These are phyloP conservation scores for Netelia inedita DNA, from an alignment of 2,888 invertebrate species.

Conservation along the genomic window DNA sequence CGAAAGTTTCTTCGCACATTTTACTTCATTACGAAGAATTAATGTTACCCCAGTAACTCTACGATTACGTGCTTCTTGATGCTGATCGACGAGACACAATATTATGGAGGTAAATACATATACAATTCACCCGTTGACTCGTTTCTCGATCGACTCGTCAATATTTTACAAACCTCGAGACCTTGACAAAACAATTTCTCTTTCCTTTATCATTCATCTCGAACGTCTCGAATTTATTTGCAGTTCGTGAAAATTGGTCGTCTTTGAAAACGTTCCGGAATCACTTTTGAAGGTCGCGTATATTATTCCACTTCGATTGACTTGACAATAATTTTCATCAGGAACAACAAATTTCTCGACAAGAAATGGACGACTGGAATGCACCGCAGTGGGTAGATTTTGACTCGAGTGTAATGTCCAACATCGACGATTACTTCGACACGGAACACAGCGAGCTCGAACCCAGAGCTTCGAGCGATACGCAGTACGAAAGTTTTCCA, in stretches of 20 bases:
- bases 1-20: not conserved
- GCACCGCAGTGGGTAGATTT: constrained; percentile 71
- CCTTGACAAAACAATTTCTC: not conserved
- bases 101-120: constrained; percentile 54
- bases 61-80: not conserved
- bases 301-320: not conserved
- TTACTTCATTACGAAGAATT: not conserved
- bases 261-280: constrained; percentile 1
- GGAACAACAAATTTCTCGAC: not conserved
- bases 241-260: constrained; percentile 32
- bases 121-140: not conserved
- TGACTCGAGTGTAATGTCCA: constrained; percentile 57
- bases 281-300: not conserved
- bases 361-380: constrained; percentile 61
- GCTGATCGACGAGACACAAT: constrained; percentile 8
- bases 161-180: not conserved
- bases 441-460: constrained; percentile 52
- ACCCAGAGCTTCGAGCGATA: not conserved
- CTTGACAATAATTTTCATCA: not conserved
- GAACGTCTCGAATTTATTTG: not conserved
- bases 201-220: not conserved
- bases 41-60: not conserved
- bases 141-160: not conserved
- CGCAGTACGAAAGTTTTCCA: constrained; percentile 20
- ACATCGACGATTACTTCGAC: constrained; percentile 68